Evolutionary conservation across 2,113 vertebrate species (phyloP).

Genomic region (Megaceryle maxima): DNA sequence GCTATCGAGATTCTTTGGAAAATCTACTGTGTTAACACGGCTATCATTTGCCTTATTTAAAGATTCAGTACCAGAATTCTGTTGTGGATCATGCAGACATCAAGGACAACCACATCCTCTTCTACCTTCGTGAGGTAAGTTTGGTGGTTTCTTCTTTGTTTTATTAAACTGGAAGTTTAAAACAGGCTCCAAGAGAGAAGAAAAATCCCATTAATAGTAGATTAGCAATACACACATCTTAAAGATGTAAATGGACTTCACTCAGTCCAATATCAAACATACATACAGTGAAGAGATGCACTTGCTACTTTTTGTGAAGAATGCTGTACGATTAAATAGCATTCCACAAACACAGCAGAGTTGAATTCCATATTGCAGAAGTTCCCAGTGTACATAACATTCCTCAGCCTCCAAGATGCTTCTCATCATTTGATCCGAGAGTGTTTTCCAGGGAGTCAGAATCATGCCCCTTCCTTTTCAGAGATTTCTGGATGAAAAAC

Average conservation of each 20-base stretch:
- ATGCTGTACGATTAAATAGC: background rate
- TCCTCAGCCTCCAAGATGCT: background rate
- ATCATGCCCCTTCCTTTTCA: background rate
- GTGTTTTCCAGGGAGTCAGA: background rate
- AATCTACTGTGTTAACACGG: background rate
- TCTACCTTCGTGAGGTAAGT: conserved; percentile 63
- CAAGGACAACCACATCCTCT: conserved; percentile 57
- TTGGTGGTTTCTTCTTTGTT: background rate
- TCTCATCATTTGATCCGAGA: background rate
- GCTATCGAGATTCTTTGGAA: accelerated
- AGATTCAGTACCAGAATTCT: conserved; percentile 37
- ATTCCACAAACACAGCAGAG: background rate
- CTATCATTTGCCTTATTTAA: background rate
- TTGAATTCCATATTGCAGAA: background rate
- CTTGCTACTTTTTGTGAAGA: background rate
- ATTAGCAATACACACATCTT: background rate
- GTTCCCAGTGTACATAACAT: background rate
- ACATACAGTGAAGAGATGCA: background rate
- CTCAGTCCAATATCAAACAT: background rate
- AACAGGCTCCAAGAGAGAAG: background rate
- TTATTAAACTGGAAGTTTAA: background rate
- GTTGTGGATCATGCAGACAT: conserved; percentile 41
- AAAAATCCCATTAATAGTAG: background rate
- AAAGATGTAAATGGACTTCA: background rate
- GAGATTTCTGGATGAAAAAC: background rate